phyloP scores from a whole-genome alignment of 1,140 invertebrate species.

The Planococcus citri region DNA sequence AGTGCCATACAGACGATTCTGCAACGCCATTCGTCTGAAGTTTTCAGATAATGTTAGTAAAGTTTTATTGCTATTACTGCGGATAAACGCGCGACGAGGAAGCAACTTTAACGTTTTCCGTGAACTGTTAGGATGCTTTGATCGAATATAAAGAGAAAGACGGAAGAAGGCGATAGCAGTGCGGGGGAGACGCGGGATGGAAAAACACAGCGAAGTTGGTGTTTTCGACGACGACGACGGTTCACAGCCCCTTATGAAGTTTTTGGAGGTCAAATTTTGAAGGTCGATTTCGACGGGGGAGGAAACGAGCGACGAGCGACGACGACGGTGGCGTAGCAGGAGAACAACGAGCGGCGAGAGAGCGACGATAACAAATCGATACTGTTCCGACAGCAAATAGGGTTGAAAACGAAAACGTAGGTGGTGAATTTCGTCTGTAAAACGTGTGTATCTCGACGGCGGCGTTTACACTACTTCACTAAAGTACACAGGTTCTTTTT shows the following conservation, averaged over 20 bases:
- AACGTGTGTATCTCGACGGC: neutral
- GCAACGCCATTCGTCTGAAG: conserved; percentile 17
- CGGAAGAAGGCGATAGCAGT: neutral
- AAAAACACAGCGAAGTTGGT: neutral
- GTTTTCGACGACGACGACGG: conserved; percentile 13
- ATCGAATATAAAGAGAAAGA: conserved; percentile 17
- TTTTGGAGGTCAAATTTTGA: conserved; percentile 20
- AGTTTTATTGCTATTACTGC: conserved; percentile 19
- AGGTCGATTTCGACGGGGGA: neutral
- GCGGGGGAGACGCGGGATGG: neutral
- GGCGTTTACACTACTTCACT: neutral
- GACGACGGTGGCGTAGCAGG: neutral
- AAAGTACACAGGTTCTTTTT: too few species aligned
- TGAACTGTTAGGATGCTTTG: conserved; percentile 14
- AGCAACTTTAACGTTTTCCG: conserved; percentile 19
- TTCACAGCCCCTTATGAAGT: conserved; percentile 14
- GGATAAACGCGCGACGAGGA: conserved; percentile 14
- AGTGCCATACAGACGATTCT: conserved; percentile 2
- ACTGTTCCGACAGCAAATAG: conserved; percentile 19
- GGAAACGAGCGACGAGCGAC: neutral
- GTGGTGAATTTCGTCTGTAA: conserved; percentile 9
- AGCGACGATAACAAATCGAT: conserved; percentile 16
- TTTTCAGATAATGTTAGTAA: conserved; percentile 12
- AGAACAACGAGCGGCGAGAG: neutral
- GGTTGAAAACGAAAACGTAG: conserved; percentile 15